Conservation (phyloP, 2,797 vertebrate species). For the Malurus splendens region DNA sequence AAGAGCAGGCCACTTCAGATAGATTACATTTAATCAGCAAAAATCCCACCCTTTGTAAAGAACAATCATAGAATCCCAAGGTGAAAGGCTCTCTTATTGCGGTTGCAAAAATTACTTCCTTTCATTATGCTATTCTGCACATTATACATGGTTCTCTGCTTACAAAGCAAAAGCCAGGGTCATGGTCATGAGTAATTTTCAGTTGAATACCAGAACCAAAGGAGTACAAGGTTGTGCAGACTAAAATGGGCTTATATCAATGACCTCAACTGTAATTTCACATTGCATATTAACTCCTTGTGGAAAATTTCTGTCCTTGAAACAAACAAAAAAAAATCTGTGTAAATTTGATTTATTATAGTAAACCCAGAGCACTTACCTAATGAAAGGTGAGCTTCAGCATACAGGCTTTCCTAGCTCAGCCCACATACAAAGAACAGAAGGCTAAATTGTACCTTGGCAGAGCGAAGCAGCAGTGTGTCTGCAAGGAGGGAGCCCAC, state of each 20-base stretch:
- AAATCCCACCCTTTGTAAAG: background rate
- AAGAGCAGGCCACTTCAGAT: background rate
- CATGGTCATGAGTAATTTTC: slow-evolving; percentile 41
- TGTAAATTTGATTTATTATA: background rate
- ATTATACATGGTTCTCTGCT: slow-evolving; percentile 53
- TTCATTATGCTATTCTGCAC: slow-evolving; percentile 47
- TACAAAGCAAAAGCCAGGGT: slow-evolving; percentile 49
- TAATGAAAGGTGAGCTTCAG: background rate
- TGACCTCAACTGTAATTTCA: slow-evolving; percentile 50
- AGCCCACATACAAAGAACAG: background rate
- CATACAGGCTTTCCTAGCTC: background rate
- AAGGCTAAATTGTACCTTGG: background rate
- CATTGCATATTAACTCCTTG: slow-evolving; percentile 26
- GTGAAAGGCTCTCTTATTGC: slow-evolving; percentile 38
- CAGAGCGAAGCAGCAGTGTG: background rate
- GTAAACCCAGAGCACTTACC: background rate
- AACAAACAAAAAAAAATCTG: background rate
- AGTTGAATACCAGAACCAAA: slow-evolving; percentile 39
- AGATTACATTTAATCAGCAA: slow-evolving; percentile 38
- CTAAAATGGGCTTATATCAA: slow-evolving; percentile 7
- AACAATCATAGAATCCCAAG: slow-evolving; percentile 37
- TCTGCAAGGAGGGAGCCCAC: background rate
- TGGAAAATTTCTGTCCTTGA: background rate
- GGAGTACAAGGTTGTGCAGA: slow-evolving; percentile 37
- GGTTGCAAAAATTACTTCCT: slow-evolving; percentile 54